phyloP scores from a whole-genome alignment of 2,797 vertebrate genomes.

The Coracias cyanogaster region DNA sequence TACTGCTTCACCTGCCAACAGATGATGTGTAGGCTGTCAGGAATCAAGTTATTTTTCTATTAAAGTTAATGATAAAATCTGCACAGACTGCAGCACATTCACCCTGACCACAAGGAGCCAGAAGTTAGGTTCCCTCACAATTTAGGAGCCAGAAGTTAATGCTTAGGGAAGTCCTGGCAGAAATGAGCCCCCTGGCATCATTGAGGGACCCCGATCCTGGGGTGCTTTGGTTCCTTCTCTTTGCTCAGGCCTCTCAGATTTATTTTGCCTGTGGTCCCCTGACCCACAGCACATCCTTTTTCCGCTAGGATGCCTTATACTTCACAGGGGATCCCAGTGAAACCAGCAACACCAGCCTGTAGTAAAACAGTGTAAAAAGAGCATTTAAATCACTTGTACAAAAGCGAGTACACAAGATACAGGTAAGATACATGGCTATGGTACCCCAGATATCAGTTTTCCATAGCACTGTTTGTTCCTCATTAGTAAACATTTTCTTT shows the following conservation, averaged over 20 bases:
- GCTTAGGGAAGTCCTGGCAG: not conserved
- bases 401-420: conserved; percentile 70
- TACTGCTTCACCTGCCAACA: not conserved
- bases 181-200: not conserved
- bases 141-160: not conserved
- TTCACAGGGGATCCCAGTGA: not conserved
- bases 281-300: not conserved
- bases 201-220: not conserved
- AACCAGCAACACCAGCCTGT: not conserved
- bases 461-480: conserved; percentile 82
- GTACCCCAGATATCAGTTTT: conserved; percentile 83
- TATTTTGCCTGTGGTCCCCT: not conserved
- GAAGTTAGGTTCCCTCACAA: not conserved
- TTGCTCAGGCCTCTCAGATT: not conserved
- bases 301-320: not conserved
- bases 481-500: conserved; percentile 89
- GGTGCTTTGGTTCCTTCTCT: not conserved
- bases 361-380: conserved; percentile 1
- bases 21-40: not conserved
- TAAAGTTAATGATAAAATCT: not conserved
- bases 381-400: conserved; percentile 42
- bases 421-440: conserved; percentile 79
- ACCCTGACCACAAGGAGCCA: not conserved
- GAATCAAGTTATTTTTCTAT: not conserved
- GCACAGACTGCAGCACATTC: not conserved